Evolutionary conservation across 2,113 vertebrate species (phyloP), one percentile per base, ranked within the genome.

Genomic region (Platichthys flesus): DNA sequence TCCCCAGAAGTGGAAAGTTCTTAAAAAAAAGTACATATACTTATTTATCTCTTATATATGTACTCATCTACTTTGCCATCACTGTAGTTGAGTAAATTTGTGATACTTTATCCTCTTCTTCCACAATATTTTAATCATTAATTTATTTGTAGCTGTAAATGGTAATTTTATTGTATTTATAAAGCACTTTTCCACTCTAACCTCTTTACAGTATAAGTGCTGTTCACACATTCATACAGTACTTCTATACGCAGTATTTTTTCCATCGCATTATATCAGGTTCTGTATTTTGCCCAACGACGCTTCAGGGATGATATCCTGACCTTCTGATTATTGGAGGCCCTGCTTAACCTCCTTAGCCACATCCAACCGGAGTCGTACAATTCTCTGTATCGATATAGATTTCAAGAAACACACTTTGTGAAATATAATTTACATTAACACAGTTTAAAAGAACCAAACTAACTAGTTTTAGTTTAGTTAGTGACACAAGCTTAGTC

Each of bases 1-100:
- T 28, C 47, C 69, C 15, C 31, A 71, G 65, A 28, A 55, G 69
- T 81, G 62, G 26, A 84, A 78, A 64, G 9, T 63, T 16, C 21
- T 13, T 42, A 13, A 2, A 10, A 21, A 21, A 59, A 2, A 49
- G 0, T 52, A 9, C 5, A 31, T 40, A 37, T 35, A 35, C 31
- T 8, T n/a, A n/a, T n/a, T n/a, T n/a, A n/a, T n/a, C n/a, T n/a
- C n/a, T n/a, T n/a, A n/a, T n/a, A n/a, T n/a, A 35, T 35, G 8
- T 35, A 28, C 31, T 37, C 35, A 37, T 7, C 9, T 37, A 37
- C 9, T 57, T 21, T 26, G 8, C 18, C 4, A 3, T 16, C 24
- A 18, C 42, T 58, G 37, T 15, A 40, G 4, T 16, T 37, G 20
- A 40, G 12, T 56, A 24, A 3, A 69, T 18, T 24, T 24, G 24